Percentiles rank a stretch among this genome's conserved stretches.
phyloP scores from a whole-genome alignment of 2,113 vertebrate genomes.

The Strix aluco region DNA sequence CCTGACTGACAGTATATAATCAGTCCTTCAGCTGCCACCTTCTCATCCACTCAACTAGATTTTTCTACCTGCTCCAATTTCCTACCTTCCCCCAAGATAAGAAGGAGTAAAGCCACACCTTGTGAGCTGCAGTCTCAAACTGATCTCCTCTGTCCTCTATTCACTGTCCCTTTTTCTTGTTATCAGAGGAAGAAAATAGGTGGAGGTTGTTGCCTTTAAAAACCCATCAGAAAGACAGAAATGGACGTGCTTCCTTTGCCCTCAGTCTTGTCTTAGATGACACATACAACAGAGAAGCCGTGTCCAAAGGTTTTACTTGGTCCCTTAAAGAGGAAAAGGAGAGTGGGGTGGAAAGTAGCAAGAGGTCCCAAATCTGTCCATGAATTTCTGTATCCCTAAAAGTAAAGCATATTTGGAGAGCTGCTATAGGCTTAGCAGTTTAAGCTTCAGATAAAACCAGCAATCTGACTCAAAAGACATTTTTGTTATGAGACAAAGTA shows the following conservation, averaged over 20 bases:
- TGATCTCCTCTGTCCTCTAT: background rate
- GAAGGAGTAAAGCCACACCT: background rate
- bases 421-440: background rate
- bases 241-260: background rate
- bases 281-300: background rate
- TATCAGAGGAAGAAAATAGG: background rate
- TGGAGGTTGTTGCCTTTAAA: background rate
- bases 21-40: background rate
- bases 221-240: background rate
- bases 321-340: background rate
- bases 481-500: background rate
- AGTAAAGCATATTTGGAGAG: background rate
- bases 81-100: background rate
- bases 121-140: background rate
- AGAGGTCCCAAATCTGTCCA: background rate
- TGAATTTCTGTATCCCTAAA: background rate
- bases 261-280: background rate
- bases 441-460: background rate
- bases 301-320: background rate
- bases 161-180: background rate
- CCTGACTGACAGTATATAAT: background rate
- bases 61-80: background rate
- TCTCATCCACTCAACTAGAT: background rate
- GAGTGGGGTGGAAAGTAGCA: background rate
- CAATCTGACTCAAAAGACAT: background rate